Conservation (phyloP, 2,888 invertebrate genomes). For the Drosophila anceps region DNA sequence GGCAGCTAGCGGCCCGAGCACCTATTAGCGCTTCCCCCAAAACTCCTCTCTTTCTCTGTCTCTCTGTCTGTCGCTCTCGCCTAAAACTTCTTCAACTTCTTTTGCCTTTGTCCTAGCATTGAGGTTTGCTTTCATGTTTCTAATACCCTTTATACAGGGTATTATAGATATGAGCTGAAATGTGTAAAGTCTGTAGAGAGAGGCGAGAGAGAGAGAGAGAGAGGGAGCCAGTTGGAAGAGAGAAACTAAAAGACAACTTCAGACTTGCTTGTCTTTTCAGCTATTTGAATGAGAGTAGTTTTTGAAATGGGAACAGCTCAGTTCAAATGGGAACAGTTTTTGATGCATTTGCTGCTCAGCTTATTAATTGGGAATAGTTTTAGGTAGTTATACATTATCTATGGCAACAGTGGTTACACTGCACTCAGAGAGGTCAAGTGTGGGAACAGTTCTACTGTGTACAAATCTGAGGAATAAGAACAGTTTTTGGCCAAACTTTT, state of each 20-base stretch:
- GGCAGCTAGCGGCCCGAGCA: background rate
- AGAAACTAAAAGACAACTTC: background rate
- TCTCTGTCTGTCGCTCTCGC: background rate
- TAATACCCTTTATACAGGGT: background rate
- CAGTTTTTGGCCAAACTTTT: too few species aligned
- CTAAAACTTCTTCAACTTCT: conserved; percentile 1
- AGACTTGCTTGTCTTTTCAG: too few species aligned
- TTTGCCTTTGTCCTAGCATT: conserved; percentile 9
- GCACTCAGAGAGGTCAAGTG: background rate
- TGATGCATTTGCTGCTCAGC: background rate
- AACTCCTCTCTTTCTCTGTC: background rate
- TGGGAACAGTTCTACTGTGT: background rate
- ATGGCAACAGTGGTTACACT: too few species aligned
- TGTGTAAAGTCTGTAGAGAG: background rate
- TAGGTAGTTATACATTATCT: background rate
- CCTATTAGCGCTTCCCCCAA: background rate
- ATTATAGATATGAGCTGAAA: background rate
- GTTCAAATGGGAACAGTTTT: background rate
- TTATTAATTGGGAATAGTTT: background rate
- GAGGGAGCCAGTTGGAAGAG: background rate
- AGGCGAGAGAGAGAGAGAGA: background rate
- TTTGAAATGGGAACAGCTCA: background rate
- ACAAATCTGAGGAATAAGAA: too few species aligned
- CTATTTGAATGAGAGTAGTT: background rate
- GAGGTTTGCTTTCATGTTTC: conserved; percentile 1